These are phyloP conservation scores for Chalcosyrphus nemorum DNA, from an alignment of 2,888 invertebrate genomes.

Conservation along the genomic window DNA sequence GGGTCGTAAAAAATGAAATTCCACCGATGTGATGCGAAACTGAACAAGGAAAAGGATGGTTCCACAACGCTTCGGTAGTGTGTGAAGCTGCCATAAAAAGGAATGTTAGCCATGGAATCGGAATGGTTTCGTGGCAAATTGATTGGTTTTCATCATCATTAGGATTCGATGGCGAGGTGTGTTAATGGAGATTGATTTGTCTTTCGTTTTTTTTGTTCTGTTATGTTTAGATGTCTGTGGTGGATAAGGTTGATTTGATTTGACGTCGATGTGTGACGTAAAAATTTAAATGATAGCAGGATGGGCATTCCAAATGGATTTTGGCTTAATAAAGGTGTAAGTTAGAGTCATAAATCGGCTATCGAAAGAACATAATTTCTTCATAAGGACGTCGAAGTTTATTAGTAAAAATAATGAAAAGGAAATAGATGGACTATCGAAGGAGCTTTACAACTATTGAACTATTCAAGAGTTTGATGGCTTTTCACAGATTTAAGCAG, in stretches of 20 bases:
- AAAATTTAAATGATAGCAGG: slow-evolving; percentile 16
- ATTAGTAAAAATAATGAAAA: too few species aligned
- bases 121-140: slow-evolving; percentile 54
- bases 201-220: slow-evolving; percentile 16
- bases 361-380: background rate
- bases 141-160: slow-evolving; percentile 70
- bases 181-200: slow-evolving; percentile 68
- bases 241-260: slow-evolving; percentile 24
- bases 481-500: too few species aligned
- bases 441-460: too few species aligned
- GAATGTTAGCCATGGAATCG: background rate
- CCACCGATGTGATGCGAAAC: slow-evolving; percentile 10
- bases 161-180: slow-evolving; percentile 61
- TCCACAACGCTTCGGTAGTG: slow-evolving; percentile 23
- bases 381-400: background rate
- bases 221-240: background rate
- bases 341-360: background rate
- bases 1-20: slow-evolving; percentile 58
- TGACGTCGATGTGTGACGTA: background rate
- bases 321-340: background rate
- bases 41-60: slow-evolving; percentile 61
- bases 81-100: slow-evolving; percentile 61
- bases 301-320: background rate
- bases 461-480: too few species aligned
- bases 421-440: too few species aligned